Evolutionary conservation across 1,140 invertebrate species (phyloP), one percentile per base, ranked within the genome.

Genomic region (Drosophila trapezifrons): DNA sequence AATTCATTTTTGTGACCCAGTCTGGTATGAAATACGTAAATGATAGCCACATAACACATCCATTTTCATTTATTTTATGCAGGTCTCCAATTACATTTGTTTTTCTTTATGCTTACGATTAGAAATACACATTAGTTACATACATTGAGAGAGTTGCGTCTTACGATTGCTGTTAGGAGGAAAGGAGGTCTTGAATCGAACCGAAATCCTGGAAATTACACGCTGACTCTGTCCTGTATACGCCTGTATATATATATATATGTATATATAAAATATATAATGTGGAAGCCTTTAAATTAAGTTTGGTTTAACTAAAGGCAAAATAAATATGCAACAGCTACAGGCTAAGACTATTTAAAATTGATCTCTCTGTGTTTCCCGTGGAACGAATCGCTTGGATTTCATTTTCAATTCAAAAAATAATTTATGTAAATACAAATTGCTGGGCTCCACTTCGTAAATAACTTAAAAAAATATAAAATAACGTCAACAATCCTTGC

Each of bases 311-410:
- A 82, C 58, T 80, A 80, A 80, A 73, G 76, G 59, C 66, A 57
- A 84, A 82, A 84, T 84, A 85, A 84, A 84, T 80, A 81, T 75
- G 42, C 60, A 71, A 57, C 65, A 70, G 25, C 65, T 77, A 71
- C 18, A 27, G 70, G 25, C 57, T 75, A 60, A 27, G n/a, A 62
- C 59, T 54, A 54, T 37, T 37, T 32, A 35, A 54, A 25, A 37
- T 49, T 49, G 27, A 32, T 59, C 29, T 59, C 29, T 49, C 59
- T 49, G 45, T 32, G 49, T 51, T 32, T 32, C 18, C 45, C n/a
- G n/a, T 67, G 65, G 60, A 67, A 67, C 65, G 64, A 69, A 83
- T 83, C 57, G 69, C 63, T 66, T 56, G 22, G 45, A 42, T 52
- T 63, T 62, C 38, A 55, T 29, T 46, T 63, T 54, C 22, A 64